phyloP scores from a whole-genome alignment of 2,113 vertebrate species.

The Cyanistes caeruleus region DNA sequence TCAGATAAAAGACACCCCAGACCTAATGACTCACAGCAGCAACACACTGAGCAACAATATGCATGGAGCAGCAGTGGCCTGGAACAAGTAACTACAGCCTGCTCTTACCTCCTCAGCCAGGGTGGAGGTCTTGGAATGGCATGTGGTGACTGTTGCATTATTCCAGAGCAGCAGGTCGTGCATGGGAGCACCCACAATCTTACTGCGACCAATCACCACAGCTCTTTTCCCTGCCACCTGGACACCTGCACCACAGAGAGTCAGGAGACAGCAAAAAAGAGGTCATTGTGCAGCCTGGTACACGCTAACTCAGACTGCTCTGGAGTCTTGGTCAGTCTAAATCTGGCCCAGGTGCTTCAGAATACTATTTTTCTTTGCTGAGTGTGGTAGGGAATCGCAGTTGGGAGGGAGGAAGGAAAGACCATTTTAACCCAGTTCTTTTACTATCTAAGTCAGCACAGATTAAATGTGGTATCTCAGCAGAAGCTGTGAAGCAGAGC shows the following conservation, averaged over 20 bases:
- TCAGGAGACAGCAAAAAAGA: not conserved
- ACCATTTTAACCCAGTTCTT: not conserved
- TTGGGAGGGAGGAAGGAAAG: not conserved
- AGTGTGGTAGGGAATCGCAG: not conserved
- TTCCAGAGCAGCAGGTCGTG: slow-evolving; percentile 95
- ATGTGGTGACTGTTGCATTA: slow-evolving; percentile 94
- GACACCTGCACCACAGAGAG: slow-evolving; percentile 76
- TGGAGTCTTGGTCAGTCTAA: not conserved
- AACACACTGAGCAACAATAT: not conserved
- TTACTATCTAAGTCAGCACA: not conserved
- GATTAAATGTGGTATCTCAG: not conserved
- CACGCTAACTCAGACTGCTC: not conserved
- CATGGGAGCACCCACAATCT: slow-evolving; percentile 98
- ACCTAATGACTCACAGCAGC: not conserved
- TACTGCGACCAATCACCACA: slow-evolving; percentile 94
- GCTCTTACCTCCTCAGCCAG: slow-evolving; percentile 86
- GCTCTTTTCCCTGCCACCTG: slow-evolving; percentile 89
- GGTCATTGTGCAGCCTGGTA: not conserved
- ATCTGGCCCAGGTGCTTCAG: not conserved
- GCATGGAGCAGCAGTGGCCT: not conserved
- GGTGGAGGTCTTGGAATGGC: slow-evolving; percentile 90
- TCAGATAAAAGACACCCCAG: not conserved
- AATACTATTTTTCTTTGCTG: not conserved
- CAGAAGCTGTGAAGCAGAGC: not conserved
- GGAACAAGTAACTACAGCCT: not conserved